These are phyloP conservation scores for Salvelinus fontinalis DNA, from an alignment of 2,113 vertebrate species.

Conservation along the genomic window DNA sequence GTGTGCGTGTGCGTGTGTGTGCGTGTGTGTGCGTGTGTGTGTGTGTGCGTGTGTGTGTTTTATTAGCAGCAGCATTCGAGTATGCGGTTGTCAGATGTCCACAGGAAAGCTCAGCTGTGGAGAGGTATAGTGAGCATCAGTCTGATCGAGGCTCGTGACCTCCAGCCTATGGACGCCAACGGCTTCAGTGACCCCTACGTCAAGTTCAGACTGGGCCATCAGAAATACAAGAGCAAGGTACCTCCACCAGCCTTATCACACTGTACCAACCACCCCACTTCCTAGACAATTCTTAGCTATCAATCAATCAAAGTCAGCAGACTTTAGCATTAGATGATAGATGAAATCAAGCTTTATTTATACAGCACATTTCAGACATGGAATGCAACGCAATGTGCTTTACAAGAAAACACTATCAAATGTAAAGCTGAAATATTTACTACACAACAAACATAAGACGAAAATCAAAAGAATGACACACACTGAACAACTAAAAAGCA, in stretches of 20 bases:
- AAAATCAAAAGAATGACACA: too few relatives aligned
- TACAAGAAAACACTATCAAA: too few relatives aligned
- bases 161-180: slow-evolving; percentile 92
- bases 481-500: too few relatives aligned
- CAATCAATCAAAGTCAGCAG: too few relatives aligned
- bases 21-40: slow-evolving; percentile 19
- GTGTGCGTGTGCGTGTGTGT: slow-evolving; percentile 10
- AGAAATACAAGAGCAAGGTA: slow-evolving; percentile 99
- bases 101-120: slow-evolving; percentile 93
- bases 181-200: slow-evolving; percentile 93
- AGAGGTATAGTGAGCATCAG: slow-evolving; percentile 94
- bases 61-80: slow-evolving; percentile 91
- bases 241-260: neutral
- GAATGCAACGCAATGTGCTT: too few relatives aligned
- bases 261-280: too few relatives aligned
- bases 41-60: slow-evolving; percentile 28
- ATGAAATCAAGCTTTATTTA: too few relatives aligned
- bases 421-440: too few relatives aligned
- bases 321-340: too few relatives aligned
- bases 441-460: too few relatives aligned
- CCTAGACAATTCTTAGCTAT: too few relatives aligned
- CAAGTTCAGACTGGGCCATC: slow-evolving; percentile 92
- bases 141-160: slow-evolving; percentile 86
- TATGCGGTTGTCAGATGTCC: slow-evolving; percentile 88
- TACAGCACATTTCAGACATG: too few relatives aligned